Base-by-base conservation (phyloP, 2,888 invertebrate genomes). In the Drosophila mercatorum region DNA sequence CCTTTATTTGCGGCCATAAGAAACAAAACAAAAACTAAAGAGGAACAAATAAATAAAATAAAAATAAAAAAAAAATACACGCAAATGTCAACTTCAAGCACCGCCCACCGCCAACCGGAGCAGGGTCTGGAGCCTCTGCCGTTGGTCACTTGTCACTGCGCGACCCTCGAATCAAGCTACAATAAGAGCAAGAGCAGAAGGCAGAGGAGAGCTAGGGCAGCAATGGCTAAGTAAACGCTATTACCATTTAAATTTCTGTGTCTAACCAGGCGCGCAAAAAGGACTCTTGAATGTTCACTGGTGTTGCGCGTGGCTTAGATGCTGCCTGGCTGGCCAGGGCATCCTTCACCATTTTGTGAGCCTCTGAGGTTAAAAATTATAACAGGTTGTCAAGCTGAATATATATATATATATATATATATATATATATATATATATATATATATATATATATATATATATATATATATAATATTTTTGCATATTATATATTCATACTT, bases 201-300 rank as follows among this genome's bases (percentile, higher is more conserved):
- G 26, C 3, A 14, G 40, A 28, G 36, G 0, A 5, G 36, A 40
- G 64, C 65, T 44, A 46, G 47, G 26, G 61, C 69, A 60, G 82
- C 67, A 78, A 79, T 80, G 69, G 72, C 66, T 76, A 81, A 86
- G 87, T 80, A 83, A 81, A 72, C 63, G 81, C 81, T 70, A 83
- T 81, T 81, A 81, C 83, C 81, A 81, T 81, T 81, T 81, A 81
- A 86, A 86, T 81, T 86, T 83, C 78, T 76, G 67, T 68, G 80
- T 72, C 80, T 81, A 81, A 81, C 87, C 81, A 81, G 87, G 86
- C 86, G 81, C 72, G 36, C 51, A 83, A 72, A 63, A 81, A 83
- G 83, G 72, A 69, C 81, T 72, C 81, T 81, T 61, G 56, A 81
- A 56, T 72, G 80, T 69, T 53, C 68, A 65, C 44, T 66, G 51